phyloP scores from a whole-genome alignment of 2,797 vertebrate genomes.

The Aplochiton taeniatus region DNA sequence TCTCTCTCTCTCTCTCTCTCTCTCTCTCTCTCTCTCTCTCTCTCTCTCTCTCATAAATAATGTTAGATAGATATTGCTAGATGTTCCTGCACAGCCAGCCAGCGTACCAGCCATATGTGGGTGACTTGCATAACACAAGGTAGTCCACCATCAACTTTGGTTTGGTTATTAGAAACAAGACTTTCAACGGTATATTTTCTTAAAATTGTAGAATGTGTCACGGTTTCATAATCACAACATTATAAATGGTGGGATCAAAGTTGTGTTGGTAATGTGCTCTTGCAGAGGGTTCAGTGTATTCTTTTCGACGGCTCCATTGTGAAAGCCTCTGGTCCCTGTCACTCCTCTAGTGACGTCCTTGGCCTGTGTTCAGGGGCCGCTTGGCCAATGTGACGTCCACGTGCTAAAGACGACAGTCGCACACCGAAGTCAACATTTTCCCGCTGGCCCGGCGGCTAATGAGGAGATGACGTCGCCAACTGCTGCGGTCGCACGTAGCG shows the following conservation, averaged over 20 bases:
- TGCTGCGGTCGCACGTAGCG: constrained; percentile 41
- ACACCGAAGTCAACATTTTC: constrained; percentile 51
- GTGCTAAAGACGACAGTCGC: constrained; percentile 57
- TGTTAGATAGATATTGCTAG: too few species aligned
- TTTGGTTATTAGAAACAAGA: too few species aligned
- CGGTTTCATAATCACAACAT: too few species aligned
- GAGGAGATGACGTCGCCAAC: constrained; percentile 57
- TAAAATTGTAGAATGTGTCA: too few species aligned
- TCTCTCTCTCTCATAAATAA: background rate
- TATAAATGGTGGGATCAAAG: too few species aligned
- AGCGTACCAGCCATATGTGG: too few species aligned
- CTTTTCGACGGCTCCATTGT: background rate
- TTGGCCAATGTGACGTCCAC: constrained; percentile 57
- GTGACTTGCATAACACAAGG: too few species aligned
- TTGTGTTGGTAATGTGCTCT: too few species aligned
- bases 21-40: background rate
- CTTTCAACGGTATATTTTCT: too few species aligned
- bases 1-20: constrained; percentile 12
- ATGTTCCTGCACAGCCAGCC: too few species aligned
- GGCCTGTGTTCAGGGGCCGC: constrained; percentile 38
- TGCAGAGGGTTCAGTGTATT: background rate
- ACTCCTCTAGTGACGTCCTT: constrained; percentile 33
- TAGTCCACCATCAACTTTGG: too few species aligned
- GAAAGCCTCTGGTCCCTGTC: constrained; percentile 37
- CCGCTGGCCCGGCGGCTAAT: constrained; percentile 41